Conservation (phyloP, 2,888 invertebrate species). For the Apantesis nais region DNA sequence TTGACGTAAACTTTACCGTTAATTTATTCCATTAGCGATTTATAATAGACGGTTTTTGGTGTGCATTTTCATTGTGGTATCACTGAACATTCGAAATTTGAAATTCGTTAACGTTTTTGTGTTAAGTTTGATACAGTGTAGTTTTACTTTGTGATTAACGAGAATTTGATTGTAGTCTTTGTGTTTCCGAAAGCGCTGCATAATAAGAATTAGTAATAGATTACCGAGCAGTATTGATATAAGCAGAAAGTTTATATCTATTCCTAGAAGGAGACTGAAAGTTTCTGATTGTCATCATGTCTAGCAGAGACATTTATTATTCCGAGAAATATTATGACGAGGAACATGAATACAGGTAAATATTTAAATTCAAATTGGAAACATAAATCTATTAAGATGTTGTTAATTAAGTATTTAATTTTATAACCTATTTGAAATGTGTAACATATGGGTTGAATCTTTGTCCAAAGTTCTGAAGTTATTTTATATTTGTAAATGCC, state of each 20-base stretch:
- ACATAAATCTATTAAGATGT: not conserved
- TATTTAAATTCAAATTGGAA: not conserved
- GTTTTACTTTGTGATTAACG: constrained; percentile 42
- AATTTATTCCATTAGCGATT: not conserved
- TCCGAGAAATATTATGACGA: constrained; percentile 97
- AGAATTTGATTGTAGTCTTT: constrained; percentile 25
- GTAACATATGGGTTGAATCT: not conserved
- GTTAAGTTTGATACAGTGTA: constrained; percentile 34
- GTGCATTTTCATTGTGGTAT: constrained; percentile 33
- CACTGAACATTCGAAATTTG: constrained; percentile 64
- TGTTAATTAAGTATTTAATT: not conserved
- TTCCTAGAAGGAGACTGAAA: constrained; percentile 24
- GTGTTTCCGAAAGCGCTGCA: constrained; percentile 12
- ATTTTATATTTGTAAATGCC: too few relatives aligned
- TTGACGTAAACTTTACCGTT: not conserved
- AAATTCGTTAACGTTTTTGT: constrained; percentile 67
- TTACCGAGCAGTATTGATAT: constrained; percentile 16
- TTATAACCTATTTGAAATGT: constrained; percentile 13
- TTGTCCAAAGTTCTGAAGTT: not conserved
- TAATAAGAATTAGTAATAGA: constrained; percentile 1
- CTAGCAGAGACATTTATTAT: constrained; percentile 93
- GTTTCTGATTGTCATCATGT: constrained; percentile 69
- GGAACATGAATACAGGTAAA: constrained; percentile 95
- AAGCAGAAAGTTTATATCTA: constrained; percentile 8
- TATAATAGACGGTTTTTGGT: constrained; percentile 10